Percentiles rank a stretch among this genome's conserved stretches.
These are phyloP conservation scores for Coregonus sp. DNA, from an alignment of 2,797 vertebrate genomes.

Conservation along the genomic window DNA sequence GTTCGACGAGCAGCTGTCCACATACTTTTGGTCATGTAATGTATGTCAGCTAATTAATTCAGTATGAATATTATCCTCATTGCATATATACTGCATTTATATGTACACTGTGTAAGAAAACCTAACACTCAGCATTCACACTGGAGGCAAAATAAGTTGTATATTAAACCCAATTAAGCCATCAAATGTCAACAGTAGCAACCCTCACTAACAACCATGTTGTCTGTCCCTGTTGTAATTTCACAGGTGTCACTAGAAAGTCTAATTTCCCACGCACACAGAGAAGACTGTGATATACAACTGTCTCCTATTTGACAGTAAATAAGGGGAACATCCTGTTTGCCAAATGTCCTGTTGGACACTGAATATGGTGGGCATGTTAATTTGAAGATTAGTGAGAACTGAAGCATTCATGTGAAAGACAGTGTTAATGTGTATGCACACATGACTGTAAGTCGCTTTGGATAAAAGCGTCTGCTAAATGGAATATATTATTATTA, in stretches of 20 bases:
- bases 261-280: background rate
- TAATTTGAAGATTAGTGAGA: constrained; percentile 1
- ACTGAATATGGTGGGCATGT: too few species aligned
- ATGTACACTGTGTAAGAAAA: background rate
- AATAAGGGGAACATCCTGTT: background rate
- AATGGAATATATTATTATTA: too few species aligned
- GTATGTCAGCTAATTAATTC: background rate
- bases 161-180: background rate
- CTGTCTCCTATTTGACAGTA: background rate
- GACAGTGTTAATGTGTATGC: too few species aligned
- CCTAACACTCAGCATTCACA: background rate
- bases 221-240: background rate
- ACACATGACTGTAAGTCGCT: too few species aligned
- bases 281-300: background rate
- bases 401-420: background rate
- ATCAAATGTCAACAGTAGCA: background rate
- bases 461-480: too few species aligned
- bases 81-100: background rate
- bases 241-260: background rate
- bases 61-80: background rate
- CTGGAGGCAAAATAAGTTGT: background rate
- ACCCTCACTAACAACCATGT: background rate
- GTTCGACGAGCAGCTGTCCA: too few species aligned
- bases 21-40: too few species aligned
- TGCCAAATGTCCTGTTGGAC: too few species aligned